A percentile compares a stretch with the other conserved stretches of the same genome.
Evolutionary conservation across 2,888 invertebrate species (phyloP).

Genomic region (Latrodectus hesperus): DNA sequence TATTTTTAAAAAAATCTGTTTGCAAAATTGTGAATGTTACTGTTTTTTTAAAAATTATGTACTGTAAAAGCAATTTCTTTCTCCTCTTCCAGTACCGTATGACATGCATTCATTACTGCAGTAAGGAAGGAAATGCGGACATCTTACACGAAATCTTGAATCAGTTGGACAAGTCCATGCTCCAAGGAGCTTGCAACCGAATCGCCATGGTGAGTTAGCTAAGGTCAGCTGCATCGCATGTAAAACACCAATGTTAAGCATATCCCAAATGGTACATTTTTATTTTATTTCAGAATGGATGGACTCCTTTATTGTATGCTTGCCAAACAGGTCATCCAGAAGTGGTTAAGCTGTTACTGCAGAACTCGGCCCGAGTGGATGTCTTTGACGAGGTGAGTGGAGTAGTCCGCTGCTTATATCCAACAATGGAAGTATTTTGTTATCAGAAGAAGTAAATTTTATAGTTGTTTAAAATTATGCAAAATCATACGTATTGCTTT

Average conservation of each 20-base stretch:
- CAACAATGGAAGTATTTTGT: too few relatives aligned
- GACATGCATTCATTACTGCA: conserved; percentile 96
- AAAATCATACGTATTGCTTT: too few relatives aligned
- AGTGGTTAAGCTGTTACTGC: conserved; percentile 86
- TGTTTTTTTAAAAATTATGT: background rate
- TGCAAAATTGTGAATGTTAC: too few relatives aligned
- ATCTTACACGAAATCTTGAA: conserved; percentile 94
- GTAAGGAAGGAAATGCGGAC: conserved; percentile 95
- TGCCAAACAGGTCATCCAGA: conserved; percentile 96
- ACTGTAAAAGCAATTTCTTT: background rate
- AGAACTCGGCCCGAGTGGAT: conserved; percentile 97
- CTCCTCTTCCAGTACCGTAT: conserved; percentile 78
- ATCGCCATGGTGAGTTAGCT: conserved; percentile 84
- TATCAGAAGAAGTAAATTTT: too few relatives aligned
- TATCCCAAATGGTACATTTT: background rate
- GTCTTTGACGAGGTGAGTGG: conserved; percentile 95
- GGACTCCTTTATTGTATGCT: conserved; percentile 97
- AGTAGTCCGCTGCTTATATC: too few relatives aligned
- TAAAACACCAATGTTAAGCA: background rate
- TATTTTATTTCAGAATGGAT: conserved; percentile 78
- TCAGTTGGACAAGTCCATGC: conserved; percentile 89
- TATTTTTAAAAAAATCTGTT: too few relatives aligned
- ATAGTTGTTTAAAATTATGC: too few relatives aligned
- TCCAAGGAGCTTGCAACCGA: conserved; percentile 93
- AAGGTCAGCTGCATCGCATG: background rate